Conservation (phyloP, 2,888 invertebrate species). For the Coecobrya sp. region DNA sequence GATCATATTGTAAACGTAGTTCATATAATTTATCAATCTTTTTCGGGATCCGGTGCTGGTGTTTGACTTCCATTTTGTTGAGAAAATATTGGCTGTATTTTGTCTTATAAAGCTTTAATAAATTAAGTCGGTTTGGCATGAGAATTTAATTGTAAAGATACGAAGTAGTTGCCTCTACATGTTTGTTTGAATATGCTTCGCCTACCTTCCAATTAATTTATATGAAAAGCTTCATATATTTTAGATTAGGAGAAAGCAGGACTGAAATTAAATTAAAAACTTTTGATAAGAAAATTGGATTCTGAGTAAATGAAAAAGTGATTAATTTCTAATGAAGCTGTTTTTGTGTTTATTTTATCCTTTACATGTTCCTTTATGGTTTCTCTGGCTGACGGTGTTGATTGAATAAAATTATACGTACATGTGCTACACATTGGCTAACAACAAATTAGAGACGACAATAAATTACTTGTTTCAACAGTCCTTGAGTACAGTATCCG, state of each 20-base stretch:
- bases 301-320: slow-evolving; percentile 40
- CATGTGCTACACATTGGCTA: slow-evolving; percentile 5
- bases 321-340: slow-evolving; percentile 63
- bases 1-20: too few relatives aligned
- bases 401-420: background rate
- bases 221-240: background rate
- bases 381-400: background rate
- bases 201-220: background rate
- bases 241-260: slow-evolving; percentile 5
- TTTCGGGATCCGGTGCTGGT: background rate
- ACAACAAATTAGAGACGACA: slow-evolving; percentile 86
- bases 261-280: slow-evolving; percentile 52
- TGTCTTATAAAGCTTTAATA: too few relatives aligned
- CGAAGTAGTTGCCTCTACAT: background rate
- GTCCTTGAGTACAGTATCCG: slow-evolving; percentile 87
- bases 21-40: slow-evolving; percentile 19
- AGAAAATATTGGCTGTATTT: background rate
- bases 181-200: background rate
- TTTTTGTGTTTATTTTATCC: slow-evolving; percentile 23
- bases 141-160: background rate
- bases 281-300: slow-evolving; percentile 63
- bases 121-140: background rate
- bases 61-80: slow-evolving; percentile 30
- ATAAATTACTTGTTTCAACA: slow-evolving; percentile 87
- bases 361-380: slow-evolving; percentile 21